Percentiles rank a stretch among this genome's conserved stretches.
Conservation (phyloP, 2,888 invertebrate genomes). For the Catocala sponsa region DNA sequence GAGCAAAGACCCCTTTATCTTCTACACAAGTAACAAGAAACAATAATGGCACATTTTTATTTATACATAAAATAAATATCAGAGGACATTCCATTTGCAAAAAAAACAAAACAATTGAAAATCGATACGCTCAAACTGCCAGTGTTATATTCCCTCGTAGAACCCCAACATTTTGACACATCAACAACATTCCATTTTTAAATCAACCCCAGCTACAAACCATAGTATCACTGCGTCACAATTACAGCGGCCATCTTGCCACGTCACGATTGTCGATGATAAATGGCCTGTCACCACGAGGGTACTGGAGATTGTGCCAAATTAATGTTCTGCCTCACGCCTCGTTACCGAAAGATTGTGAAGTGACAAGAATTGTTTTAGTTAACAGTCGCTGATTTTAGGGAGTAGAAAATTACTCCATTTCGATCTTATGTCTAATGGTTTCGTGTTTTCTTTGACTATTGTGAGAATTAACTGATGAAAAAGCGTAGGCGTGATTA, state of each 20-base stretch:
- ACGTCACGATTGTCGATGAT: slow-evolving; percentile 52
- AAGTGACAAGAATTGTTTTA: slow-evolving; percentile 30
- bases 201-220: slow-evolving; percentile 28
- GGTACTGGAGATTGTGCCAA: slow-evolving; percentile 61
- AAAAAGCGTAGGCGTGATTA: too few species aligned
- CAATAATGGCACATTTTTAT: too few species aligned
- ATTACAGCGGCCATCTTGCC: slow-evolving; percentile 50
- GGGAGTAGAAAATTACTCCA: background rate
- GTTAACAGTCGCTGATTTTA: slow-evolving; percentile 14
- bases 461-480: too few species aligned
- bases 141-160: background rate
- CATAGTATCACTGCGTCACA: slow-evolving; percentile 50
- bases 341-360: slow-evolving; percentile 49
- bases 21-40: too few species aligned
- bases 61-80: too few species aligned
- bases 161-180: slow-evolving; percentile 14
- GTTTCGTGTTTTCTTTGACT: too few species aligned
- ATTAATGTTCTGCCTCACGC: slow-evolving; percentile 67
- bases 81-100: too few species aligned
- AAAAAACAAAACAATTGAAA: too few species aligned
- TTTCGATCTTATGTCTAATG: background rate
- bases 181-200: slow-evolving; percentile 25
- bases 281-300: slow-evolving; percentile 59
- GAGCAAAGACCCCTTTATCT: too few species aligned
- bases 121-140: background rate